Base-by-base conservation (phyloP, 2,888 invertebrate species). In the Ornithoptera priamus region DNA sequence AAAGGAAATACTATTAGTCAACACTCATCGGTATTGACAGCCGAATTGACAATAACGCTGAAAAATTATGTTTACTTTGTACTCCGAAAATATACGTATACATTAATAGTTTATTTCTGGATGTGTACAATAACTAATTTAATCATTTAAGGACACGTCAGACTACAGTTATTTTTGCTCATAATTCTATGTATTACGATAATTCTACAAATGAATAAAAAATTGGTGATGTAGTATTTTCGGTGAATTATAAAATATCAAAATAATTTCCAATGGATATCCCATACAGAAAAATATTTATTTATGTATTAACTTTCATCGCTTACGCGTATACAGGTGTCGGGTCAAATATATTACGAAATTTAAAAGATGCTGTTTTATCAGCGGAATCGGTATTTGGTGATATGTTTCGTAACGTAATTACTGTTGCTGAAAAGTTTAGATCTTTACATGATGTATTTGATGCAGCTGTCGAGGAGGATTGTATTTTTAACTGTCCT, bases 381-480 rank as follows among this genome's bases (percentile, higher is more conserved):
- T 94, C 96, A 1, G 96, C 96, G 12, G 96, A 97, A 88, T 94
- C 94, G n/a, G 94, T 96, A 58, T 96, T 97, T 82, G 95, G 96
- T 17, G 96, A 97, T 83, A 94, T 96, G 76, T 94, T 97, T 76
- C 93, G 94, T 74, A 96, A 97, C 88, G 93, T 95, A 22, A 94
- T 96, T 71, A 95, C 95, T 24, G 94, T 96, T 10, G 96, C 95
- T 12, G 95, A 94, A 78, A 96, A 95, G 81, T 95, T 97, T 77
- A 94, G 94, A 78, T 95, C 95, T 18, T 93, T 97, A 65, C 96
- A 97, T 78, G 97, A 97, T 77, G 94, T 97, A 7, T 95, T 97
- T 78, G 96, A 97, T 87, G 96, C 96, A 4, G 97, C 97, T 20
- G 95, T 97, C 1, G 97, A 97, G 78, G 97, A 97, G 84, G 94